These are phyloP conservation scores for Andrena camellia DNA, from an alignment of 2,888 invertebrate genomes.

Conservation along the genomic window DNA sequence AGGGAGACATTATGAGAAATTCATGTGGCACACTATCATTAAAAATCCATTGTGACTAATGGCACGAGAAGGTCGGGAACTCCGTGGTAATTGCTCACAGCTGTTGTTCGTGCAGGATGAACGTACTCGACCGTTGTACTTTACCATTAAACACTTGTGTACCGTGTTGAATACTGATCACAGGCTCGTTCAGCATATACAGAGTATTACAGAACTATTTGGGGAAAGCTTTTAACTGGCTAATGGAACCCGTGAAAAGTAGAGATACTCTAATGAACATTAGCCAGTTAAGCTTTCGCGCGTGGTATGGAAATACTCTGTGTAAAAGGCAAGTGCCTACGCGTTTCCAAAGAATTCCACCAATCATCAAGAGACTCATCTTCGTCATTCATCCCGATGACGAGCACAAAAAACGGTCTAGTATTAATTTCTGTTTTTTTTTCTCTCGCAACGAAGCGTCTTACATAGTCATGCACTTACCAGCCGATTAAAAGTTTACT, in stretches of 20 bases:
- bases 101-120: constrained; percentile 22
- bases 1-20: background rate
- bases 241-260: background rate
- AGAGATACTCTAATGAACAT: background rate
- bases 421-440: constrained; percentile 16
- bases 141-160: constrained; percentile 42
- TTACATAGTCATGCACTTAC: constrained; percentile 9
- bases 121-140: constrained; percentile 43
- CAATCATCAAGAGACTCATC: constrained; percentile 32
- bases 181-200: constrained; percentile 23
- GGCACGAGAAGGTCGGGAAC: constrained; percentile 26
- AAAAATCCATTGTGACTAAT: constrained; percentile 59
- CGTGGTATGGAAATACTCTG: background rate
- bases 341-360: constrained; percentile 35
- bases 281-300: background rate
- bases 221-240: background rate
- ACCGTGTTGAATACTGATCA: constrained; percentile 43
- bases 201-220: background rate
- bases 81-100: constrained; percentile 36
- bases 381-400: constrained; percentile 27
- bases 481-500: constrained; percentile 2
- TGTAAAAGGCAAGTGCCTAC: constrained; percentile 52
- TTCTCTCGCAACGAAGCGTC: constrained; percentile 12
- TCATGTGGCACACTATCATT: constrained; percentile 56
- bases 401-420: constrained; percentile 41